Evolutionary conservation across 2,113 vertebrate genomes (phyloP).

Genomic region (Stegostoma tigrinum): DNA sequence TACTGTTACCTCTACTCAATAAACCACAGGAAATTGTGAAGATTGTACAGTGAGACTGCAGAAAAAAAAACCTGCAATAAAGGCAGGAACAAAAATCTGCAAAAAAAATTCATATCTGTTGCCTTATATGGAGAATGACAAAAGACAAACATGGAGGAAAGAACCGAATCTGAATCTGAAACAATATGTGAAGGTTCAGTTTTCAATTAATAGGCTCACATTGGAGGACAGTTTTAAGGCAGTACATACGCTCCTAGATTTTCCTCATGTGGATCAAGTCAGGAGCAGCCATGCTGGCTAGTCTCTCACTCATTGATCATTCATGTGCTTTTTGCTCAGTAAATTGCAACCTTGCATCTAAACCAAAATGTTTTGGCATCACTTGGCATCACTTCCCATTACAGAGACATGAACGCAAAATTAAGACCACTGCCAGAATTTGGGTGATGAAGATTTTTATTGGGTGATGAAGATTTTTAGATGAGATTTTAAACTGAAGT

Average conservation of each 20-base stretch:
- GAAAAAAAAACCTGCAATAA: neutral
- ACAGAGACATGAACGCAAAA: neutral
- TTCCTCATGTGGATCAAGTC: neutral
- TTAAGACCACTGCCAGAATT: neutral
- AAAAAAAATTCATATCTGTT: slow-evolving; percentile 18
- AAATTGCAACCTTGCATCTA: neutral
- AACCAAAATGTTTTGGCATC: neutral
- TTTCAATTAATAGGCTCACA: neutral
- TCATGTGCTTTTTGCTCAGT: too few relatives aligned
- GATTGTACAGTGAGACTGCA: neutral
- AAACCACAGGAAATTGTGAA: neutral
- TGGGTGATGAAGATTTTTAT: neutral
- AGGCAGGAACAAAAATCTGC: neutral
- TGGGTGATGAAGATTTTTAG: neutral
- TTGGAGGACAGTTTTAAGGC: neutral
- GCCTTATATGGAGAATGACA: neutral
- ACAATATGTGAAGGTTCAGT: neutral
- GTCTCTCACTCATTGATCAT: neutral
- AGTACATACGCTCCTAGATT: neutral
- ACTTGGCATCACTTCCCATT: neutral
- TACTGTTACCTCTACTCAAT: neutral
- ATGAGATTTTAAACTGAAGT: neutral
- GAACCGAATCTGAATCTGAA: neutral
- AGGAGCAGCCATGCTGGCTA: neutral
- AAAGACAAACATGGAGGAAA: neutral